These are phyloP conservation scores for Pseudomyrmex concolor DNA, from an alignment of 1,140 invertebrate genomes.

Conservation along the genomic window DNA sequence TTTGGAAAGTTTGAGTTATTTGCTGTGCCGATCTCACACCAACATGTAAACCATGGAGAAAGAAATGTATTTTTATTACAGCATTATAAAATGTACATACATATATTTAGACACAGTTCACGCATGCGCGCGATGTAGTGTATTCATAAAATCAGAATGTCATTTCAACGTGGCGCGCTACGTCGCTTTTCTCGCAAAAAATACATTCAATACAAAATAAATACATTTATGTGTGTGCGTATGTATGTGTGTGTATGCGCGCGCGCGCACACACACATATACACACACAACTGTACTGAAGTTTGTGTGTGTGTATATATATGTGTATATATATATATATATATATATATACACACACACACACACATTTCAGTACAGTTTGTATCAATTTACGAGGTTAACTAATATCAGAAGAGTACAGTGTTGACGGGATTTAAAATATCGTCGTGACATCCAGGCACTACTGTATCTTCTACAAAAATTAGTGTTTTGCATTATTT, in stretches of 20 bases:
- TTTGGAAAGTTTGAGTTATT: no score
- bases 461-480: conserved; percentile 4
- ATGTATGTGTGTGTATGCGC: no score
- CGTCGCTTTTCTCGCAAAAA: conserved; percentile 61
- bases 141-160: conserved; percentile 71
- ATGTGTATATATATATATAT: no score
- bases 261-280: no score
- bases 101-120: conserved; percentile 75
- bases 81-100: conserved; percentile 83
- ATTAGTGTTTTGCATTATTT: conserved; percentile 43
- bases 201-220: conserved; percentile 81
- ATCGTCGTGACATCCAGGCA: conserved; percentile 6
- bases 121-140: conserved; percentile 72
- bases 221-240: conserved; percentile 68
- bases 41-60: conserved; percentile 16
- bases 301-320: no score
- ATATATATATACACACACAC: conserved; percentile 50
- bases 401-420: conserved; percentile 17
- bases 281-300: no score
- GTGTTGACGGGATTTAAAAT: conserved; percentile 7
- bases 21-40: no score
- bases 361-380: conserved; percentile 66
- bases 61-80: conserved; percentile 82
- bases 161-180: conserved; percentile 36
- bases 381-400: conserved; percentile 40